Base-by-base conservation (phyloP, 2,888 invertebrate genomes). In the Eulithis testata region DNA sequence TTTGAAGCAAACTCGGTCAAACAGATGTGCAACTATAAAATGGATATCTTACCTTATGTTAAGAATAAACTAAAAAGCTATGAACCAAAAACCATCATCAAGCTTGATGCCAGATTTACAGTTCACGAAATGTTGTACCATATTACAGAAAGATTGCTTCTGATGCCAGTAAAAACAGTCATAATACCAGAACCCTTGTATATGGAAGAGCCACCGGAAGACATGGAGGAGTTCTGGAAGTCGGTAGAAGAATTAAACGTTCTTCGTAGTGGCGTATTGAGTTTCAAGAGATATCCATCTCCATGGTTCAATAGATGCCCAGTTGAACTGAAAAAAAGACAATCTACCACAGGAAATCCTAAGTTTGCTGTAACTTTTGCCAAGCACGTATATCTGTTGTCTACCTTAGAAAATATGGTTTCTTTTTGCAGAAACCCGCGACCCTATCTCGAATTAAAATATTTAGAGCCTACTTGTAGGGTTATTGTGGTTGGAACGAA, bases 271-370 rank as follows among this genome's bases (percentile, higher is more conserved):
- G 84, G 80, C 40, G 72, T 58, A 62, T 52, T 87, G n/a, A 81
- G 73, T 66, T 90, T 91, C 75, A 85, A 78, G 66, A 80, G 87
- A 67, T 81, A 74, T 73, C 73, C 94, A 70, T 95, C 95, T 4
- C 87, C 91, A 53, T 96, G 95, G 95, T 89, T 85, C 47, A 93
- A 89, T 58, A 86, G 93, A 73, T 96, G 96, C 77, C 96, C 96
- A 5, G 95, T 96, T 3, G 94, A 95, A 70, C 88, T 95, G 72
- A 91, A 91, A 71, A 87, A 91, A 67, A 94, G 95, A n/a, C 83
- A 80, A 60, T 85, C 91, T 53, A 75, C 86, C 11, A 76, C 83
- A 40, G 96, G 96, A 21, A 84, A 88, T 57, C 82, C 94, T 0
- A 93, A 94, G 79, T 92, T 89, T 73, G 94, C 94, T 0, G 94